Evolutionary conservation across 2,113 vertebrate species (phyloP).

Genomic region (Chlamydotis undulata): DNA sequence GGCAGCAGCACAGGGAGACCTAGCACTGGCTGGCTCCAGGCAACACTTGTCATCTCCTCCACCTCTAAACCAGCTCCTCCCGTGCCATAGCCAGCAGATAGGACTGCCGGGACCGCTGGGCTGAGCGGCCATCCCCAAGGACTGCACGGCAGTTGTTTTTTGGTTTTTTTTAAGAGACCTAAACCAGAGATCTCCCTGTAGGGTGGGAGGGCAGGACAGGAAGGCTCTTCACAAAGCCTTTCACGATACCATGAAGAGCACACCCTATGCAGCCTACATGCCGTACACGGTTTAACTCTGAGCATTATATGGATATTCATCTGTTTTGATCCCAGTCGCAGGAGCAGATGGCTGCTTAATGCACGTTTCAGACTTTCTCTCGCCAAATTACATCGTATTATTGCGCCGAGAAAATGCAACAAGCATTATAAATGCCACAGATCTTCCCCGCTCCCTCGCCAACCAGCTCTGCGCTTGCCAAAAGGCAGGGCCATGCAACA

Average conservation of each 20-base stretch:
- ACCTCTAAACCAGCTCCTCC: not conserved
- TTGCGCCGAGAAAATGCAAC: not conserved
- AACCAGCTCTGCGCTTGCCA: not conserved
- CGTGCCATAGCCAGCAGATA: accelerated
- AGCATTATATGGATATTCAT: not conserved
- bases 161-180: not conserved
- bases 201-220: not conserved
- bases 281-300: accelerated
- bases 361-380: not conserved
- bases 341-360: constrained; percentile 44
- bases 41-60: not conserved
- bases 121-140: not conserved
- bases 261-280: not conserved
- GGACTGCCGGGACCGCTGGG: accelerated
- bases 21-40: not conserved
- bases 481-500: not conserved
- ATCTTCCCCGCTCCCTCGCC: not conserved
- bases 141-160: accelerated
- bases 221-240: not conserved
- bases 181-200: not conserved
- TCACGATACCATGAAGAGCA: not conserved
- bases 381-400: not conserved
- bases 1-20: not conserved
- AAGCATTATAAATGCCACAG: accelerated
- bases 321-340: not conserved